These are phyloP conservation scores for Poecilia wingei DNA, from an alignment of 2,797 vertebrate species.

Conservation along the genomic window DNA sequence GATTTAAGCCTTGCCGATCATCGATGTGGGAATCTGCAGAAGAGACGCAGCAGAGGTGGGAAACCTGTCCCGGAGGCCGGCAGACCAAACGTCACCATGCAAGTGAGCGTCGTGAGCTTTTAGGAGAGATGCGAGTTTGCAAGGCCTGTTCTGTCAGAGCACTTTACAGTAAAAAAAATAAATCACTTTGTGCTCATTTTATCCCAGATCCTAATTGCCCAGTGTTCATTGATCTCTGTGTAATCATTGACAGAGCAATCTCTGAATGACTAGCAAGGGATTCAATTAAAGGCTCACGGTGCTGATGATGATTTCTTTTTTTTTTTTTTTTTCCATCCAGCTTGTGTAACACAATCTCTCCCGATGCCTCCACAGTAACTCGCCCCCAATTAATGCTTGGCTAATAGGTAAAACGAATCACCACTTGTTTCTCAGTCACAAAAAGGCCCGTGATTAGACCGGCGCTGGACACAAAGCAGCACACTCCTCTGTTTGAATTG, in stretches of 20 bases:
- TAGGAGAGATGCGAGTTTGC: neutral
- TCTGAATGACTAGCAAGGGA: constrained; percentile 59
- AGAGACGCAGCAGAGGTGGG: constrained; percentile 39
- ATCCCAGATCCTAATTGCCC: constrained; percentile 45
- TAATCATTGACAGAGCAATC: constrained; percentile 78
- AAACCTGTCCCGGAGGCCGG: constrained; percentile 64
- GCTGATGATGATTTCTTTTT: constrained; percentile 66
- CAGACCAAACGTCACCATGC: constrained; percentile 33
- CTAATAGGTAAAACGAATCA: constrained; percentile 67
- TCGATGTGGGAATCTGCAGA: constrained; percentile 63
- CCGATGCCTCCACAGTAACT: constrained; percentile 29
- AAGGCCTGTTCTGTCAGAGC: constrained; percentile 18
- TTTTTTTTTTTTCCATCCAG: constrained; percentile 36
- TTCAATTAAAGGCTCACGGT: constrained; percentile 69
- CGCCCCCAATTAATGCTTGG: constrained; percentile 67
- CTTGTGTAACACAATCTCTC: constrained; percentile 33
- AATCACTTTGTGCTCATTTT: constrained; percentile 12
- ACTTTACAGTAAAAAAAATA: constrained; percentile 21
- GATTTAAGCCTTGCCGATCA: constrained; percentile 69
- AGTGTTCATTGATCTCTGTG: constrained; percentile 66
- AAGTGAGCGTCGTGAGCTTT: constrained; percentile 1
- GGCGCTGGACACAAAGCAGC: constrained; percentile 41
- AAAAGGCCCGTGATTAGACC: constrained; percentile 57
- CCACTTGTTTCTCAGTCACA: constrained; percentile 52
- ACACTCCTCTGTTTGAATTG: constrained; percentile 74